phyloP scores from a whole-genome alignment of 1,140 invertebrate species.

The Pemphigus obesinymphae region DNA sequence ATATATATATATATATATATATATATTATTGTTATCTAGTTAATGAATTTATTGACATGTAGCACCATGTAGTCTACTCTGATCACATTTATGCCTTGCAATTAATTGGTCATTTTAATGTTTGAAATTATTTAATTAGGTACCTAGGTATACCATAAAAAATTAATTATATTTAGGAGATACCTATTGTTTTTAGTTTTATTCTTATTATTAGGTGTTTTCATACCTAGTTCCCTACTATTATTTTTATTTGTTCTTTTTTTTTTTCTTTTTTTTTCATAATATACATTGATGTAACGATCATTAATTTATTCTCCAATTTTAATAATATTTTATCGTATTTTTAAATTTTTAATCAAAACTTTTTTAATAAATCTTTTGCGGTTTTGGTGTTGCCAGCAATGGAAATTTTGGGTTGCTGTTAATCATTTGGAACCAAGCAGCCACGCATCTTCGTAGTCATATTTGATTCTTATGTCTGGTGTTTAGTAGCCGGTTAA shows the following conservation, averaged over 20 bases:
- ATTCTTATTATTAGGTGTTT: no score
- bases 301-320: not conserved
- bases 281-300: no score
- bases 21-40: not conserved
- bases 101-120: not conserved
- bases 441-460: conserved; percentile 44
- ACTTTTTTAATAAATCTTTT: not conserved
- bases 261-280: no score
- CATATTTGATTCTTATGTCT: conserved; percentile 43
- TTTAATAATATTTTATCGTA: not conserved
- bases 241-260: not conserved
- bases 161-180: not conserved
- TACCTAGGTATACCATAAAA: not conserved
- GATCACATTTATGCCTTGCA: not conserved
- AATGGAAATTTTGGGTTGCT: conserved; percentile 42
- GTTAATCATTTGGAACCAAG: conserved; percentile 40
- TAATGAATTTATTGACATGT: not conserved
- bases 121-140: not conserved
- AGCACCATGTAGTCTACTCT: not conserved
- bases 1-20: no score
- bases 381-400: conserved; percentile 17
- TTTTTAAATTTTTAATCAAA: not conserved
- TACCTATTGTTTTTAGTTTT: not conserved
- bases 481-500: conserved; percentile 32
- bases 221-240: not conserved